Evolutionary conservation across 1,140 invertebrate genomes (phyloP), one percentile per base, ranked within the genome.

Genomic region (Grapholita molesta): DNA sequence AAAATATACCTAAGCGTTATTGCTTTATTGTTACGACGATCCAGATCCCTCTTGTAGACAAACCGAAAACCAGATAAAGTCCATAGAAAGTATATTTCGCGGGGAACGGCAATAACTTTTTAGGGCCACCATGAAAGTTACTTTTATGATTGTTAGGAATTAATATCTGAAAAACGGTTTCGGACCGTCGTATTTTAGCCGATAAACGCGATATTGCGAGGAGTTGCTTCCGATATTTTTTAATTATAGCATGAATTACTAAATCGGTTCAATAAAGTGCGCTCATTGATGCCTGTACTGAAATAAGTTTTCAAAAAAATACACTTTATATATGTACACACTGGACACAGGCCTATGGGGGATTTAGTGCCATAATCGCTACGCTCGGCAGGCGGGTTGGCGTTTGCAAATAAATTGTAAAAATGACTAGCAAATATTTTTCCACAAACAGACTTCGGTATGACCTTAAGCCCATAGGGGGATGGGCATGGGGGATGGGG

Each of bases 131-230:
- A 85, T 90, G 80, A 87, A 88, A 82, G 79, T 85, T 83, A 89
- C 80, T 88, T 90, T 90, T 88, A 89, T 82, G 86, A 86, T 86
- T 89, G 86, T 88, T 88, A 82, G 76, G 77, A 86, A 89, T 89
- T 90, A 88, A 90, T 89, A 86, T 86, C 84, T 85, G 82, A 86
- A 88, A 88, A 88, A 88, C 77, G 81, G 77, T 73, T 80, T 78
- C 72, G 73, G 77, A 84, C 82, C 80, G 72, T 81, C 77, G 74
- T 85, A 85, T 80, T 75, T 85, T 80, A 71, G 57, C 52, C 70
- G 77, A 80, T 84, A 82, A 83, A 80, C 70, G 71, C 65, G 61
- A 66, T 73, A 74, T 69, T 68, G 66, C 52, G 55, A 64, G 32
- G 71, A 72, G 71, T 70, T 70, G 68, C 52, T 53, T 21, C 32